Evolutionary conservation across 2,797 vertebrate species (phyloP).

Genomic region (Sebastolobus alascanus): DNA sequence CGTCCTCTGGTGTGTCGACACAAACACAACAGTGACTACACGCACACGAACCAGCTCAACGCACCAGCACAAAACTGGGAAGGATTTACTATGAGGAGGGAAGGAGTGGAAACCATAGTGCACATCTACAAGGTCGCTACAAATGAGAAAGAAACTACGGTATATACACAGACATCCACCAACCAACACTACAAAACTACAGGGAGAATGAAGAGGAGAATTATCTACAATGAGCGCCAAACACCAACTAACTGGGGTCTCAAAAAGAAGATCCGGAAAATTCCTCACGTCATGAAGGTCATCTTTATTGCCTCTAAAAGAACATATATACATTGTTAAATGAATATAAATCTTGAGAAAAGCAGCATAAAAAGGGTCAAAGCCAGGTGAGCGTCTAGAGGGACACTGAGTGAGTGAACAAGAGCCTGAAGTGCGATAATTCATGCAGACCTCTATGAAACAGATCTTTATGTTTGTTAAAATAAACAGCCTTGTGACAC

Average conservation of each 20-base stretch:
- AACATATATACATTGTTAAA: conserved; percentile 84
- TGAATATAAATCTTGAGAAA: conserved; percentile 74
- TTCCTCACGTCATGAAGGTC: conserved; percentile 86
- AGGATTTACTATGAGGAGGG: conserved; percentile 15
- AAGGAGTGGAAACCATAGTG: conserved; percentile 12
- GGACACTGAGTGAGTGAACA: conserved; percentile 6
- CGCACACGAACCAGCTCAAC: conserved; percentile 7
- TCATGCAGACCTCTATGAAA: conserved; percentile 30
- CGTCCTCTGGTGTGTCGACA: conserved; percentile 57
- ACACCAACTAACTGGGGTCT: conserved; percentile 24
- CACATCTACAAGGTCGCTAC: conserved; percentile 25
- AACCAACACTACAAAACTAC: conserved; percentile 20
- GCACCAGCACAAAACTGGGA: conserved; percentile 16
- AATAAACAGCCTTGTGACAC: conserved; percentile 26
- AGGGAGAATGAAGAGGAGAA: conserved; percentile 11
- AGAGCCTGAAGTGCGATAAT: conserved; percentile 29
- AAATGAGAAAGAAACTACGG: not conserved
- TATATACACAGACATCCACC: conserved; percentile 1
- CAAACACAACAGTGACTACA: conserved; percentile 49
- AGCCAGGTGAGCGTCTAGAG: conserved; percentile 43
- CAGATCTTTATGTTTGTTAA: conserved; percentile 12
- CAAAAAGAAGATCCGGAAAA: conserved; percentile 70
- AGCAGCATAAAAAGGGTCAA: conserved; percentile 72
- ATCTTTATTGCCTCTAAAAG: conserved; percentile 94
- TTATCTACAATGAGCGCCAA: conserved; percentile 35